phyloP scores from a whole-genome alignment of 2,113 vertebrate genomes.

The Morone saxatilis region DNA sequence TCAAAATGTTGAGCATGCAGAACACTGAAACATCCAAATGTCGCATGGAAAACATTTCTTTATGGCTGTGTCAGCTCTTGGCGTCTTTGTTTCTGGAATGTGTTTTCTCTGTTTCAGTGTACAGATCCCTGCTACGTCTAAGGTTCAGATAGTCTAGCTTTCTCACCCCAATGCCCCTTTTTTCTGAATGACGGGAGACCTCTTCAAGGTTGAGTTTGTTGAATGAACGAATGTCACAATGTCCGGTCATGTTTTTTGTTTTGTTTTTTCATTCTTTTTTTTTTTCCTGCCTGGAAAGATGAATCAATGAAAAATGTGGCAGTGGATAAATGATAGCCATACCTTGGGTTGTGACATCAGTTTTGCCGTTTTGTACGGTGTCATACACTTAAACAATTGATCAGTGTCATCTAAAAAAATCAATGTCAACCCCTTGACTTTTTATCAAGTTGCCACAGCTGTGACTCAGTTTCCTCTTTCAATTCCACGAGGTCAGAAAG shows the following conservation, averaged over 20 bases:
- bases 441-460: conserved; percentile 53
- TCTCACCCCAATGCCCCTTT: background rate
- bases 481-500: conserved; percentile 43
- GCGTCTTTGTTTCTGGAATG: background rate
- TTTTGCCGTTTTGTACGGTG: conserved; percentile 15
- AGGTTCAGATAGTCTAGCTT: background rate
- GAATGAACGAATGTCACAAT: conserved; percentile 6
- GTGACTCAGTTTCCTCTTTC: conserved; percentile 68
- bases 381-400: conserved; percentile 57
- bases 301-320: conserved; percentile 27
- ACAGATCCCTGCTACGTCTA: background rate
- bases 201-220: conserved; percentile 31
- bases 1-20: conserved; percentile 5
- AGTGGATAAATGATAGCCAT: conserved; percentile 46
- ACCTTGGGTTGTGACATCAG: conserved; percentile 47
- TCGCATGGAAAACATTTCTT: conserved; percentile 38
- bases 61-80: conserved; percentile 21
- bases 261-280: background rate
- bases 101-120: conserved; percentile 9
- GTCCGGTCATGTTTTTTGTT: background rate
- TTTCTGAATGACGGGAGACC: background rate
- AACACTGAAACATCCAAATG: conserved; percentile 6
- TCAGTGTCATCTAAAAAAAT: conserved; percentile 52
- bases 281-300: conserved; percentile 31
- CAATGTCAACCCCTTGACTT: conserved; percentile 56